A percentile compares a stretch with the other conserved stretches of the same genome.
These are phyloP conservation scores for Dorcus parallelipipedus DNA, from an alignment of 2,888 invertebrate genomes.

Conservation along the genomic window DNA sequence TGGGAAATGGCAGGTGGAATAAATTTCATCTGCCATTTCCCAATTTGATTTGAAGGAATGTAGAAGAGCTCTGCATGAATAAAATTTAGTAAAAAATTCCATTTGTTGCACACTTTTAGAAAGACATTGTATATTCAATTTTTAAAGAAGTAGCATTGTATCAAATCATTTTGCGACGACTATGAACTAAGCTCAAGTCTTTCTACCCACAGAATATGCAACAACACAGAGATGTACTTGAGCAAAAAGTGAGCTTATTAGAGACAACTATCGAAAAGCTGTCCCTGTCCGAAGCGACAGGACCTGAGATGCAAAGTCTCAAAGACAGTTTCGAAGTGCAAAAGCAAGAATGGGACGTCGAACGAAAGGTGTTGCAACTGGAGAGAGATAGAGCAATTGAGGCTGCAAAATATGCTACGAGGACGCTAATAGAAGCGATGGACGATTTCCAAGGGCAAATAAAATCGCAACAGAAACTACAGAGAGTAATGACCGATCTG, in stretches of 20 bases:
- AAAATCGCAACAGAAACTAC: slow-evolving; percentile 37
- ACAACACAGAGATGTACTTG: slow-evolving; percentile 8
- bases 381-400: slow-evolving; percentile 39
- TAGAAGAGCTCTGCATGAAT: no score
- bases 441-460: slow-evolving; percentile 40
- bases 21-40: no score
- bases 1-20: no score
- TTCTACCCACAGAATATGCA: slow-evolving; percentile 10
- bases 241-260: slow-evolving; percentile 6
- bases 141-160: neutral
- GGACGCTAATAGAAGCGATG: slow-evolving; percentile 40
- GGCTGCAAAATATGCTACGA: slow-evolving; percentile 41
- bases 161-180: neutral
- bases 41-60: no score
- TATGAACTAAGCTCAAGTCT: neutral
- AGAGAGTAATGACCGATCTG: slow-evolving; percentile 36
- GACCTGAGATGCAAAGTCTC: neutral
- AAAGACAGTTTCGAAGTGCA: slow-evolving; percentile 5
- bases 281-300: neutral
- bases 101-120: no score
- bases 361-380: slow-evolving; percentile 14
- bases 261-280: slow-evolving; percentile 7
- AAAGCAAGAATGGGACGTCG: slow-evolving; percentile 12
- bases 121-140: neutral
- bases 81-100: no score